Conservation (phyloP, 2,797 vertebrate species). For the Enoplosus armatus region DNA sequence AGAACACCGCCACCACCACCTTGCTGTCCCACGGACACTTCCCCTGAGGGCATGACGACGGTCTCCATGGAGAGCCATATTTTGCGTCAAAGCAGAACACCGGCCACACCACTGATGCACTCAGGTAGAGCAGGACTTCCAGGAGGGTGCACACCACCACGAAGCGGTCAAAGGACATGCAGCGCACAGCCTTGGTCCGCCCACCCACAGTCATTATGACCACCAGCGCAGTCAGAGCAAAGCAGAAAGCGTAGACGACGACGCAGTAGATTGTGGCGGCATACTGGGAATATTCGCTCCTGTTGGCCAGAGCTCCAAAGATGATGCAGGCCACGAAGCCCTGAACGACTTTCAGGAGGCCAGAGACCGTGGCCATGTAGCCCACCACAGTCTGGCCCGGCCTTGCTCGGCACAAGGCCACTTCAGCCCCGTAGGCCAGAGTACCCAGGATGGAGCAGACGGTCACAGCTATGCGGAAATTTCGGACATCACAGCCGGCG, state of each 20-base stretch:
- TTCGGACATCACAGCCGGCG: slow-evolving; percentile 86
- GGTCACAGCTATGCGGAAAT: slow-evolving; percentile 91
- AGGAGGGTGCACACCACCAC: slow-evolving; percentile 91
- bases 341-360: slow-evolving; percentile 95
- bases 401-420: slow-evolving; percentile 89
- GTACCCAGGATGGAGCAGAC: slow-evolving; percentile 89
- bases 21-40: slow-evolving; percentile 94
- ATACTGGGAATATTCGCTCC: slow-evolving; percentile 86
- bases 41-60: slow-evolving; percentile 85
- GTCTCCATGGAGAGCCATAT: slow-evolving; percentile 89
- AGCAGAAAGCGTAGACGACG: slow-evolving; percentile 91
- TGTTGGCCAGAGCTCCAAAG: slow-evolving; percentile 90
- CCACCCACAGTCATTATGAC: slow-evolving; percentile 90
- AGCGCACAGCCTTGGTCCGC: slow-evolving; percentile 80
- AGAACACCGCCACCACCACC: slow-evolving; percentile 91
- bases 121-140: slow-evolving; percentile 91
- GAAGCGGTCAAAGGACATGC: slow-evolving; percentile 89
- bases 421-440: slow-evolving; percentile 86
- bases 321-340: slow-evolving; percentile 93
- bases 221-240: slow-evolving; percentile 84
- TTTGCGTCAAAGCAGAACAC: slow-evolving; percentile 95
- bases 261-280: slow-evolving; percentile 92
- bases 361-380: slow-evolving; percentile 94
- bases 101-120: slow-evolving; percentile 92
- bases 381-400: slow-evolving; percentile 87